phyloP scores from a whole-genome alignment of 2,797 vertebrate species.

The Clarias laeviceps region DNA sequence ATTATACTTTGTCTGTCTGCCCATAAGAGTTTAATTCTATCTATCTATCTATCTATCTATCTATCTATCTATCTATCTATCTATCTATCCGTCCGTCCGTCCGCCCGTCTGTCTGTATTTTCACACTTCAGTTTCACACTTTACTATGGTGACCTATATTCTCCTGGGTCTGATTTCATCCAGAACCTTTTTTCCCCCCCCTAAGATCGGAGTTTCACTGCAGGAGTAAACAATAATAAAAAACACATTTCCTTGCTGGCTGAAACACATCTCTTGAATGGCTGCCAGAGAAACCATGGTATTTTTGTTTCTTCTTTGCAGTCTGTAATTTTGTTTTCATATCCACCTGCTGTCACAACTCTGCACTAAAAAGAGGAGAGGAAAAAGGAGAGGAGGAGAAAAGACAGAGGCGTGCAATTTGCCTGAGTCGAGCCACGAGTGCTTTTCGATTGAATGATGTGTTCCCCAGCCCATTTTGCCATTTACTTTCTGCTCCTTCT shows the following conservation, averaged over 20 bases:
- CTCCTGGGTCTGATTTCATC: constrained; percentile 24
- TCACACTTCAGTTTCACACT: constrained; percentile 11
- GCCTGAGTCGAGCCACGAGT: constrained; percentile 67
- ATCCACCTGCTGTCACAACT: constrained; percentile 60
- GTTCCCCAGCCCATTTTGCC: constrained; percentile 62
- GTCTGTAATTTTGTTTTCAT: constrained; percentile 61
- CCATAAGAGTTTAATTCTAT: neutral
- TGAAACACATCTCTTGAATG: constrained; percentile 38
- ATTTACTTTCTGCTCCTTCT: constrained; percentile 71
- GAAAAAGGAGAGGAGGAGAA: constrained; percentile 30
- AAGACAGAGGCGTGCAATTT: constrained; percentile 59
- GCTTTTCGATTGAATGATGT: constrained; percentile 67
- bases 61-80: neutral
- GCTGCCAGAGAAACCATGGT: constrained; percentile 39
- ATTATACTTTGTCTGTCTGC: neutral
- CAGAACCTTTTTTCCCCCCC: constrained; percentile 18
- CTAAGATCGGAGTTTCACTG: constrained; percentile 12
- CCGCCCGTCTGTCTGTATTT: neutral
- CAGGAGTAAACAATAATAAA: constrained; percentile 47
- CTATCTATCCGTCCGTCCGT: neutral
- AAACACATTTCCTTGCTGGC: constrained; percentile 32
- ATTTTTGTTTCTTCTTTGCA: constrained; percentile 46
- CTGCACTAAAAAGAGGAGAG: constrained; percentile 43
- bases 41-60: neutral
- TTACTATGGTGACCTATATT: constrained; percentile 24